Evolutionary conservation across 2,888 invertebrate species (phyloP).

Genomic region (Yponomeuta plumbellus): DNA sequence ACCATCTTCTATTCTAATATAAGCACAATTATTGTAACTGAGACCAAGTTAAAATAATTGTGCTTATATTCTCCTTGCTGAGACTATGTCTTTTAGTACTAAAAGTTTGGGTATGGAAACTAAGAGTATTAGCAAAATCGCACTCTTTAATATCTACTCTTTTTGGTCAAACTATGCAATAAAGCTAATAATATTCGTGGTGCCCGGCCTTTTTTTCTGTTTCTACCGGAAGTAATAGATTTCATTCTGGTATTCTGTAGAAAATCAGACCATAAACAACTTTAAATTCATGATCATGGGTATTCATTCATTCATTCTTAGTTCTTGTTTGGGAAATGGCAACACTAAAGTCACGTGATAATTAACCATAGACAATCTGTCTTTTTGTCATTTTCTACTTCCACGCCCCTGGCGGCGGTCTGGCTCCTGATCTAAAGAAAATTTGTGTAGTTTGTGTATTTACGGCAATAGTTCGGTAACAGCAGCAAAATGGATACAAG

Average conservation of each 20-base stretch:
- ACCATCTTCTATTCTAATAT: too few species aligned
- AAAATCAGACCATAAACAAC: neutral
- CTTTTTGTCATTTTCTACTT: constrained; percentile 41
- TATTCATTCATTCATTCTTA: neutral
- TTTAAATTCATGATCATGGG: neutral
- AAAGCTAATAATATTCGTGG: too few species aligned
- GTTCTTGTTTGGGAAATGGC: neutral
- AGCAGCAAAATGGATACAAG: constrained; percentile 82
- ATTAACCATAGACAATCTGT: constrained; percentile 43
- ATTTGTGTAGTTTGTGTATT: constrained; percentile 42
- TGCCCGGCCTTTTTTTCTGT: too few species aligned
- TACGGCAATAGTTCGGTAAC: constrained; percentile 27
- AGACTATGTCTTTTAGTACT: too few species aligned
- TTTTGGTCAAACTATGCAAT: too few species aligned
- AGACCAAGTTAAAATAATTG: too few species aligned
- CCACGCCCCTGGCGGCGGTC: constrained; percentile 61
- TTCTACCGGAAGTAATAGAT: neutral
- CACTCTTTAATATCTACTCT: too few species aligned
- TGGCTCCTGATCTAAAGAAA: constrained; percentile 33
- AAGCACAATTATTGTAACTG: too few species aligned
- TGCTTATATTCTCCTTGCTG: too few species aligned
- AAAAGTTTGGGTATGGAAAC: too few species aligned
- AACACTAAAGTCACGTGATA: constrained; percentile 40
- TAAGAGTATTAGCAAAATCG: too few species aligned
- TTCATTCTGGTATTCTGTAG: neutral